A percentile compares a stretch with the other conserved stretches of the same genome.
These are phyloP conservation scores for Hydrolagus affinis DNA, from an alignment of 2,113 vertebrate genomes.

Conservation along the genomic window DNA sequence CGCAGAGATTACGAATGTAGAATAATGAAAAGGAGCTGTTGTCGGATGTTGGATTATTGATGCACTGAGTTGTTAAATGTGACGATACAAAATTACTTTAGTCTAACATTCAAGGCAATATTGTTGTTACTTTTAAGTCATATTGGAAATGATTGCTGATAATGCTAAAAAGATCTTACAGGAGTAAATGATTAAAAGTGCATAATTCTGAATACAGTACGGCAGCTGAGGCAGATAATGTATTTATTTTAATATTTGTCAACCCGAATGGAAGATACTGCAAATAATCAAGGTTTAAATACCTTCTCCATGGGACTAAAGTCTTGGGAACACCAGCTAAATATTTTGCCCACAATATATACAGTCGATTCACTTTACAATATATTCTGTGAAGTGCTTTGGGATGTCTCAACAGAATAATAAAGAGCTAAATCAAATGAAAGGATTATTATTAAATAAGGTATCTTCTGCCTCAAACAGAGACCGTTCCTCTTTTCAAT, in stretches of 20 bases:
- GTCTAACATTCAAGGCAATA: not conserved
- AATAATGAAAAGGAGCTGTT: not conserved
- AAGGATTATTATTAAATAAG: too few relatives aligned
- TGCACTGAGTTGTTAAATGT: not conserved
- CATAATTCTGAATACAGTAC: not conserved
- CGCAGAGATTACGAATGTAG: not conserved
- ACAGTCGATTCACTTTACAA: too few relatives aligned
- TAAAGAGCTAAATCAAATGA: too few relatives aligned
- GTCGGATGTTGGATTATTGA: not conserved
- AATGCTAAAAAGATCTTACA: not conserved
- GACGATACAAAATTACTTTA: not conserved
- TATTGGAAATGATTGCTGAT: not conserved
- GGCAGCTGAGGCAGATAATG: not conserved
- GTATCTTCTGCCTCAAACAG: too few relatives aligned
- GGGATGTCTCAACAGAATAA: too few relatives aligned
- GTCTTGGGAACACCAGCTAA: not conserved
- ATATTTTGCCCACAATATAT: too few relatives aligned
- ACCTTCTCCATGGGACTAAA: conserved; percentile 22
- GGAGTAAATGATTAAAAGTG: not conserved
- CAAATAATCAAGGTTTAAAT: not conserved
- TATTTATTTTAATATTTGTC: not conserved
- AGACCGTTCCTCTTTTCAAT: too few relatives aligned
- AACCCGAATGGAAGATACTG: not conserved
- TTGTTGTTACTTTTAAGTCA: not conserved
- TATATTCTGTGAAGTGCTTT: too few relatives aligned